These are phyloP conservation scores for Stratiolaelaps scimitus DNA, from an alignment of 1,140 invertebrate genomes.

Conservation along the genomic window DNA sequence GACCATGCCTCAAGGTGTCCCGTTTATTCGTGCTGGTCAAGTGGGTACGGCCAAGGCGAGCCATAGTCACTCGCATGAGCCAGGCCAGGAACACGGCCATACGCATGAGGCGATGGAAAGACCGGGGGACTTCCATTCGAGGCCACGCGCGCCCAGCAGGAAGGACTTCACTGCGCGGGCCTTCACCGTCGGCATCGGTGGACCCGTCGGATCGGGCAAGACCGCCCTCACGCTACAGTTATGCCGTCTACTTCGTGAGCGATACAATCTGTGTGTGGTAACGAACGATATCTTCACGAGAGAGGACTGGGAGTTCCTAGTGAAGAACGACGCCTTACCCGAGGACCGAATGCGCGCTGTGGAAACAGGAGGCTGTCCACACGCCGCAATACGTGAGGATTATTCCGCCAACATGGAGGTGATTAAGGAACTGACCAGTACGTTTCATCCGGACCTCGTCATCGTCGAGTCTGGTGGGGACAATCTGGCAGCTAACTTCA, in stretches of 20 bases:
- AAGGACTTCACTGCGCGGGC: constrained; percentile 40
- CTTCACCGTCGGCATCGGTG: constrained; percentile 42
- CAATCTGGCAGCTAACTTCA: constrained; percentile 43
- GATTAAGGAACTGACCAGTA: constrained; percentile 40
- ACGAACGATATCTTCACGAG: constrained; percentile 44
- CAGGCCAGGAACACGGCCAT: constrained; percentile 39
- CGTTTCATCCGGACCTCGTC: constrained; percentile 40
- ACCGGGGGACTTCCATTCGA: constrained; percentile 37
- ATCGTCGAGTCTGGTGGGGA: constrained; percentile 43
- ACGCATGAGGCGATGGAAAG: constrained; percentile 40
- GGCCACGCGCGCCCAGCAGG: constrained; percentile 38
- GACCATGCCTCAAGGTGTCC: too few species aligned
- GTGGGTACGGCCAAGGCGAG: too few species aligned
- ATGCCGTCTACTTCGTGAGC: constrained; percentile 38
- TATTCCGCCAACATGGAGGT: constrained; percentile 42
- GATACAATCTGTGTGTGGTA: constrained; percentile 40
- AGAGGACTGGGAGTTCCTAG: constrained; percentile 43
- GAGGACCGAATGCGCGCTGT: constrained; percentile 41
- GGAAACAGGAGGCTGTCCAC: constrained; percentile 43
- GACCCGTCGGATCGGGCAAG: constrained; percentile 43
- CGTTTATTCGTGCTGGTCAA: too few species aligned
- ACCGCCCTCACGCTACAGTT: constrained; percentile 41
- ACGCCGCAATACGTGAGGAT: constrained; percentile 43
- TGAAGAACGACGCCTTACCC: constrained; percentile 40
- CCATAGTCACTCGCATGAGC: constrained; percentile 36